phyloP scores from a whole-genome alignment of 2,888 invertebrate genomes.

The Nasonia oneida region DNA sequence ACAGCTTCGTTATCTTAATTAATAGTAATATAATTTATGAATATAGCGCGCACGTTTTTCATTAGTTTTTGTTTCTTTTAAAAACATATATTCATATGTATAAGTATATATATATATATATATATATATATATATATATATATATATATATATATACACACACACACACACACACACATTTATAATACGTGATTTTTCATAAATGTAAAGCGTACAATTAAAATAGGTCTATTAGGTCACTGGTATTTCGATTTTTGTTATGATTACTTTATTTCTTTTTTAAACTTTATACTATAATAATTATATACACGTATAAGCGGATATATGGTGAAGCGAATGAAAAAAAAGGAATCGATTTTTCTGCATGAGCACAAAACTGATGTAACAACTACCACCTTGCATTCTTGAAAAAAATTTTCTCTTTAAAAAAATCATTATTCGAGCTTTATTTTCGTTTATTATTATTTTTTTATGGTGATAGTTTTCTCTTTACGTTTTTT shows the following conservation, averaged over 20 bases:
- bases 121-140: too few relatives aligned
- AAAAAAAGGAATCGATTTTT: slow-evolving; percentile 64
- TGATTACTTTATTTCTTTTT: slow-evolving; percentile 57
- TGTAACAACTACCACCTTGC: slow-evolving; percentile 76
- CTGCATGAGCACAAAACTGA: slow-evolving; percentile 56
- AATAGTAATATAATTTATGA: slow-evolving; percentile 43
- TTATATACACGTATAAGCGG: slow-evolving; percentile 67
- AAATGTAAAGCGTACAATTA: slow-evolving; percentile 71
- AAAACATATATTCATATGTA: slow-evolving; percentile 48
- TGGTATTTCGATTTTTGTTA: slow-evolving; percentile 70
- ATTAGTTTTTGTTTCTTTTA: slow-evolving; percentile 29
- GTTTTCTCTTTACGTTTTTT: slow-evolving; percentile 19
- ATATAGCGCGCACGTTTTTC: slow-evolving; percentile 27
- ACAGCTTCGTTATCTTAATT: slow-evolving; percentile 50
- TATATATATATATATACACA: too few relatives aligned
- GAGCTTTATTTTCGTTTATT: slow-evolving; percentile 17
- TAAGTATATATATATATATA: slow-evolving; percentile 12
- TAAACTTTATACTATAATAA: slow-evolving; percentile 52
- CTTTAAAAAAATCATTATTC: background rate
- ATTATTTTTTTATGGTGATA: slow-evolving; percentile 33
- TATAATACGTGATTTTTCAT: slow-evolving; percentile 59
- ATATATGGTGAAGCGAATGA: slow-evolving; percentile 66
- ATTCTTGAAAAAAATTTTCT: slow-evolving; percentile 33
- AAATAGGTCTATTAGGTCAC: slow-evolving; percentile 72
- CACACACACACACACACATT: background rate